These are phyloP conservation scores for Anas capensis DNA, from an alignment of 2,797 vertebrate species.

Conservation along the genomic window DNA sequence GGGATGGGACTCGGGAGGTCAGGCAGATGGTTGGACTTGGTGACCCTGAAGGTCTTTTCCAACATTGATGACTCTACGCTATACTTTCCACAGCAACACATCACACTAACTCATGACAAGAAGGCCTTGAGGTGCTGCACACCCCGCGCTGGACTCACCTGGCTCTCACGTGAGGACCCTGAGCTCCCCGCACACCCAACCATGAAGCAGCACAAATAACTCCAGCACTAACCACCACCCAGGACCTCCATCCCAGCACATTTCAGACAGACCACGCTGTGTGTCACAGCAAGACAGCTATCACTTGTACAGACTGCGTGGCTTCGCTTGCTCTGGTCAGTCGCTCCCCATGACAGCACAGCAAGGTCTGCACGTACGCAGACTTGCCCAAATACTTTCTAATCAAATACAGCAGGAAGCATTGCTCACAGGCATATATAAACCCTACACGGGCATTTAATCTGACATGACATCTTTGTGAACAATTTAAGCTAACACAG, in stretches of 20 bases:
- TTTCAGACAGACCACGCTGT: rapidly evolving
- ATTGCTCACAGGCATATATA: background rate
- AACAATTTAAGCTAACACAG: slow-evolving; percentile 44
- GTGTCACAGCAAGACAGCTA: background rate
- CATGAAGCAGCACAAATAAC: background rate
- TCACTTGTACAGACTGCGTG: rapidly evolving
- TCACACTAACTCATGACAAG: rapidly evolving
- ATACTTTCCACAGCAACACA: background rate
- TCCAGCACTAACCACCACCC: rapidly evolving
- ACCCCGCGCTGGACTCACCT: background rate
- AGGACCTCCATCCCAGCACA: background rate
- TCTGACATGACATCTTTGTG: slow-evolving; percentile 27
- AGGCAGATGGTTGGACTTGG: background rate
- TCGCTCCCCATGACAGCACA: background rate
- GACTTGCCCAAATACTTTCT: background rate
- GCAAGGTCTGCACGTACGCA: background rate
- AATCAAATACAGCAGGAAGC: background rate
- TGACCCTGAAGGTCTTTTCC: background rate
- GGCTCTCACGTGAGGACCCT: background rate
- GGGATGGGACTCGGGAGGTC: background rate
- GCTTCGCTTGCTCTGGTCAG: background rate
- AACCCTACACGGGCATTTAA: slow-evolving; percentile 15
- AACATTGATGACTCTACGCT: too few species aligned
- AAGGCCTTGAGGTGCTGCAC: rapidly evolving
- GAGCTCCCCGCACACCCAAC: rapidly evolving